phyloP scores from a whole-genome alignment of 2,888 invertebrate genomes.

The Orgyia antiqua region DNA sequence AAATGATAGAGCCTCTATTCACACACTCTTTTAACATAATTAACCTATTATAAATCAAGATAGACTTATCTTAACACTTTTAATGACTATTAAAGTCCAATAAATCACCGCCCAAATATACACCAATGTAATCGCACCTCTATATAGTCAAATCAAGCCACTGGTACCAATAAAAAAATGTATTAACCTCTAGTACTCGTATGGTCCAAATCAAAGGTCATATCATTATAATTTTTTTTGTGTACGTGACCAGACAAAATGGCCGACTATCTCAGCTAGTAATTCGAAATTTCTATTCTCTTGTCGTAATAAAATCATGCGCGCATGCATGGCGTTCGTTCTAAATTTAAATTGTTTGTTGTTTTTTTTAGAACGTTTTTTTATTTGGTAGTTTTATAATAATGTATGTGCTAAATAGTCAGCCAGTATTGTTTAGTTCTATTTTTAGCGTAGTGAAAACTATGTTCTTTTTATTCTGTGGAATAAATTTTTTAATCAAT shows the following conservation, averaged over 20 bases:
- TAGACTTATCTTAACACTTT: neutral
- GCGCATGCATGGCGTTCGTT: constrained; percentile 47
- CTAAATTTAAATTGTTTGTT: constrained; percentile 38
- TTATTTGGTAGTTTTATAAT: too few relatives aligned
- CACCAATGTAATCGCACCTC: constrained; percentile 23
- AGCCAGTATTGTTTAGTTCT: too few relatives aligned
- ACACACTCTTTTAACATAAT: too few relatives aligned
- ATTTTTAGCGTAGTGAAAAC: too few relatives aligned
- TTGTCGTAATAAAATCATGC: constrained; percentile 69
- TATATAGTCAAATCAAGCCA: constrained; percentile 47
- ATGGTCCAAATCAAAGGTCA: constrained; percentile 67
- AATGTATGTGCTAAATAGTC: too few relatives aligned
- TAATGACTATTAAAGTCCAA: constrained; percentile 3
- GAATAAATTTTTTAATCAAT: too few relatives aligned
- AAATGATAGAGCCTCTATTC: too few relatives aligned
- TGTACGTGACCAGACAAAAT: constrained; percentile 65
- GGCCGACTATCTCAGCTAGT: constrained; percentile 47
- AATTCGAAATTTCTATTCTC: constrained; percentile 72
- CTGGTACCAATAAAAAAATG: constrained; percentile 60
- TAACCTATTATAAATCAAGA: too few relatives aligned
- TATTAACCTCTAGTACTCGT: constrained; percentile 57
- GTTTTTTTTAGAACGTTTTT: too few relatives aligned
- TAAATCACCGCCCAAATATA: constrained; percentile 5
- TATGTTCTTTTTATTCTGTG: too few relatives aligned
- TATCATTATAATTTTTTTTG: constrained; percentile 63